These are phyloP conservation scores for Pteronotus mesoamericanus DNA, from an alignment of 2,797 vertebrate genomes.

Conservation along the genomic window DNA sequence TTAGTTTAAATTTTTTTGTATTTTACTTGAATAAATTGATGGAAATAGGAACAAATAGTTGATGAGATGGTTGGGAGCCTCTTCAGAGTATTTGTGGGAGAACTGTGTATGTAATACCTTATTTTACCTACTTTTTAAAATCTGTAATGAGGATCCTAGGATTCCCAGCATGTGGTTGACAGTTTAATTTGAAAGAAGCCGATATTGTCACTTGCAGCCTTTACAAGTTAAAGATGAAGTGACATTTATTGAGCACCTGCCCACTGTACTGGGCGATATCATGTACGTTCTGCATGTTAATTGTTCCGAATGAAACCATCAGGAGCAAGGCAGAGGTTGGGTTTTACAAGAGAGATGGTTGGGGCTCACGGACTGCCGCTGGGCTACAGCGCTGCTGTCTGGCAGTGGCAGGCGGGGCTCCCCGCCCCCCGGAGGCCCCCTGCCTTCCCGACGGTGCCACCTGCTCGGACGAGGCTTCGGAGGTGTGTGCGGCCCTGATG, in stretches of 20 bases:
- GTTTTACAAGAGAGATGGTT: not conserved
- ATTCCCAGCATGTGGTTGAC: not conserved
- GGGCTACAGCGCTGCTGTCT: not conserved
- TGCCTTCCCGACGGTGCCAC: not conserved
- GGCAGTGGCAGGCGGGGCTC: not conserved
- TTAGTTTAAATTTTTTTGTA: not conserved
- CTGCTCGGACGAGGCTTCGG: not conserved
- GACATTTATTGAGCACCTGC: not conserved
- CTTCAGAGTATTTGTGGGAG: not conserved
- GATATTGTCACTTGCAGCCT: not conserved
- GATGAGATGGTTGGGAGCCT: not conserved
- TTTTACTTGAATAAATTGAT: not conserved
- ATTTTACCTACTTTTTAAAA: not conserved
- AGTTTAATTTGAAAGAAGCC: not conserved
- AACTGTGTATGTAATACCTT: not conserved
- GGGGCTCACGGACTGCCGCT: not conserved
- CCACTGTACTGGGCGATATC: not conserved
- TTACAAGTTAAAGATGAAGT: not conserved
- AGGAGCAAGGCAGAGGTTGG: not conserved
- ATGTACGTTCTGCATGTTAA: not conserved
- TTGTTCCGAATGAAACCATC: not conserved
- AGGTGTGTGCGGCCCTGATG: not conserved
- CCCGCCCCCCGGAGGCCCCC: not conserved
- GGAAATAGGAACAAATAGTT: not conserved
- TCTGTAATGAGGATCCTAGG: not conserved